A percentile compares a stretch with the other conserved stretches of the same genome.
Conservation (phyloP, 2,797 vertebrate genomes). For the Trematomus bernacchii region DNA sequence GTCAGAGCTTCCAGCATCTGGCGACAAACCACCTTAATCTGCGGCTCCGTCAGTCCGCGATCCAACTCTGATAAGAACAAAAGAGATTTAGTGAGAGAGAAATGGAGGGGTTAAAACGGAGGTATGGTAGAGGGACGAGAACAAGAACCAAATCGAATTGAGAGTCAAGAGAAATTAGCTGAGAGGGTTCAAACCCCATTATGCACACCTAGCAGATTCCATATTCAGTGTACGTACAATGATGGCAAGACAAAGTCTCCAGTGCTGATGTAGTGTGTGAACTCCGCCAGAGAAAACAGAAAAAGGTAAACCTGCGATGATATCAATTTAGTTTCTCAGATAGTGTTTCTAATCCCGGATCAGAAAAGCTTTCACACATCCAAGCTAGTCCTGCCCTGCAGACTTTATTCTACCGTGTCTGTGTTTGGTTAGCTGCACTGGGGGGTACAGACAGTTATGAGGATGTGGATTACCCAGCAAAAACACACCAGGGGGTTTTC, state of each 20-base stretch:
- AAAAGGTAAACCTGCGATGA: conserved; percentile 27
- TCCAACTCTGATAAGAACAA: conserved; percentile 89
- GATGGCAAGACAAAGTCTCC: background rate
- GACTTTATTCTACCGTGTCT: conserved; percentile 60
- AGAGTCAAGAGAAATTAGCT: background rate
- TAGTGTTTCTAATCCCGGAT: conserved; percentile 58
- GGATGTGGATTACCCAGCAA: conserved; percentile 73
- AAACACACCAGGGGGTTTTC: conserved; percentile 75
- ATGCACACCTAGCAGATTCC: conserved; percentile 28
- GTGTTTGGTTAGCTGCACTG: conserved; percentile 77
- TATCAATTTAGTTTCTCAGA: conserved; percentile 30
- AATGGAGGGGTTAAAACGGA: background rate
- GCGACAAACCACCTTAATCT: conserved; percentile 94
- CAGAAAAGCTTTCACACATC: conserved; percentile 52
- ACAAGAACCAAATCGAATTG: background rate
- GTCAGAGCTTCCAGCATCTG: conserved; percentile 95
- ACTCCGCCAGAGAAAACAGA: conserved; percentile 18
- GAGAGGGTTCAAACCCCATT: background rate
- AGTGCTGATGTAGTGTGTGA: conserved; percentile 27
- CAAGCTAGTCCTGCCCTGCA: conserved; percentile 37
- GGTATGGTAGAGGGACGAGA: background rate
- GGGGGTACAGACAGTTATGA: conserved; percentile 57
- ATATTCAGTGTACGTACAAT: background rate
- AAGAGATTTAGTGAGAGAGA: background rate
- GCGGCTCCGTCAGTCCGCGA: conserved; percentile 91